These are phyloP conservation scores for Encarsia formosa DNA, from an alignment of 2,888 invertebrate genomes.

Conservation along the genomic window DNA sequence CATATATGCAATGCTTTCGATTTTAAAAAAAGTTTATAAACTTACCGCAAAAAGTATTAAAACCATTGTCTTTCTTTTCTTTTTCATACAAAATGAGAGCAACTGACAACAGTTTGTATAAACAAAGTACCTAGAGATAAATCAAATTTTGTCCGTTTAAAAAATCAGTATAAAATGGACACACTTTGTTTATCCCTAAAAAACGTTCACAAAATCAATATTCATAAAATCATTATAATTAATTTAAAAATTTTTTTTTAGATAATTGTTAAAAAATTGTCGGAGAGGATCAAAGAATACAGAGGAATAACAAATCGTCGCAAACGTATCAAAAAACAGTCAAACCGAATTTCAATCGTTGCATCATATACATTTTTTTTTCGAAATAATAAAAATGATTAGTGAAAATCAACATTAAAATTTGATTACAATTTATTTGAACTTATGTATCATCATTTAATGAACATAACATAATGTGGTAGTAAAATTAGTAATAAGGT, in stretches of 20 bases:
- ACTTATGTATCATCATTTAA: too few relatives aligned
- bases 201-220: constrained; percentile 1
- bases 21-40: constrained; percentile 8
- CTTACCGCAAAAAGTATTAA: constrained; percentile 11
- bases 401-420: too few relatives aligned
- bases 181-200: constrained; percentile 1
- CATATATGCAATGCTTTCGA: background rate
- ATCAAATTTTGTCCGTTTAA: constrained; percentile 17
- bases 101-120: constrained; percentile 15
- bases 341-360: constrained; percentile 2
- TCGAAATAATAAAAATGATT: too few relatives aligned
- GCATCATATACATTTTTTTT: too few relatives aligned
- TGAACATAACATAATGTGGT: too few relatives aligned
- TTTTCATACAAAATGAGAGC: constrained; percentile 13
- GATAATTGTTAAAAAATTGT: constrained; percentile 11
- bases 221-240: constrained; percentile 8
- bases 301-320: constrained; percentile 12
- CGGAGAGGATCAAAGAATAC: constrained; percentile 13
- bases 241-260: background rate
- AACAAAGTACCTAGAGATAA: constrained; percentile 6
- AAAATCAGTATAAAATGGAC: constrained; percentile 14
- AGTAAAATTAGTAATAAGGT: constrained; percentile 14
- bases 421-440: too few relatives aligned
- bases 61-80: constrained; percentile 5
- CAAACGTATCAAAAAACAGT: constrained; percentile 12